Conservation (phyloP, 1,140 invertebrate genomes). For the Armadillidium nasatum region DNA sequence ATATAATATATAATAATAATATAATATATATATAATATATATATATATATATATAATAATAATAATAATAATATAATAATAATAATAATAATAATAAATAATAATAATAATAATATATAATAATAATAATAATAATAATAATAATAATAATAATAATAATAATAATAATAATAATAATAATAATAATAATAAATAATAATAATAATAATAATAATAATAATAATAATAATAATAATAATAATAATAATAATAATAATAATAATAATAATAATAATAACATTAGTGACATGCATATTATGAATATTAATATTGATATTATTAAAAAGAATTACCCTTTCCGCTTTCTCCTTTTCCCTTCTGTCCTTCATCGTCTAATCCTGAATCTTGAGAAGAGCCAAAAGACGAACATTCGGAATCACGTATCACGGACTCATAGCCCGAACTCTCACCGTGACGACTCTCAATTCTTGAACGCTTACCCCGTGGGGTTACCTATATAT, state of each 20-base stretch:
- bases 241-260: neutral
- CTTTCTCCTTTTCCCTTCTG: conserved; percentile 34
- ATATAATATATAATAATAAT: neutral
- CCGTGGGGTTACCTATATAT: conserved; percentile 34
- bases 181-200: neutral
- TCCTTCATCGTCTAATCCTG: conserved; percentile 50
- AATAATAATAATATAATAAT: neutral
- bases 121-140: neutral
- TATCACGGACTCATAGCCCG: conserved; percentile 84
- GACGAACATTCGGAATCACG: conserved; percentile 64
- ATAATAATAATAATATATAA: neutral
- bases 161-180: no score
- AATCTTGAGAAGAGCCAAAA: conserved; percentile 74
- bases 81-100: neutral
- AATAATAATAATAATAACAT: neutral
- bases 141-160: no score
- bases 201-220: neutral
- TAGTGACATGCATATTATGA: neutral
- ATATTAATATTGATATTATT: neutral
- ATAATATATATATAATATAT: no score
- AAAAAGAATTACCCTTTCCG: conserved; percentile 7
- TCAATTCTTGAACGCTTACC: conserved; percentile 38
- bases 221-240: neutral
- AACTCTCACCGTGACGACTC: conserved; percentile 61
- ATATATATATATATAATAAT: no score